Percentiles rank a stretch among this genome's conserved stretches.
Conservation (phyloP, 53 echinoderm and acorn worm genomes). For the Crossaster papposus region DNA sequence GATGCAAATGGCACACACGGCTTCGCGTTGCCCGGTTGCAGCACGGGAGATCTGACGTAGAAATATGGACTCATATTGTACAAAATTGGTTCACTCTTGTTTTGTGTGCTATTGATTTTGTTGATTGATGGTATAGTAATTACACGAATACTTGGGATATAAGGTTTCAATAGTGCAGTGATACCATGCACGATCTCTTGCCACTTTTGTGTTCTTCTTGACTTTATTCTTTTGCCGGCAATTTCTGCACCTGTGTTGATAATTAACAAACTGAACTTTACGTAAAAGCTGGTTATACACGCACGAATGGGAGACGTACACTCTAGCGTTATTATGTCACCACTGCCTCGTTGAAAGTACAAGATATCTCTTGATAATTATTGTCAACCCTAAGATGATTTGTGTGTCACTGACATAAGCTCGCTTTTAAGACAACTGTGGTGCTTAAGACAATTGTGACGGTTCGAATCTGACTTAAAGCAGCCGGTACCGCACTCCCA, state of each 20-base stretch:
- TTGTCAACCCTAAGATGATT: no score
- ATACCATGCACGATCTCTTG: no score
- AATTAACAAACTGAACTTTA: background rate
- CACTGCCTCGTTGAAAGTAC: background rate
- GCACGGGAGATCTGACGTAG: background rate
- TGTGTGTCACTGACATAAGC: no score
- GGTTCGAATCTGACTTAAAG: no score
- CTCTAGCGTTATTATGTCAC: background rate
- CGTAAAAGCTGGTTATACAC: background rate
- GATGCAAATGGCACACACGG: background rate
- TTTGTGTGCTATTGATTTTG: background rate
- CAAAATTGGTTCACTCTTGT: background rate
- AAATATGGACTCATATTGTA: background rate
- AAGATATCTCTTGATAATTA: background rate
- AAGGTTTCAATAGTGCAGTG: no score
- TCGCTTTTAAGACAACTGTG: no score
- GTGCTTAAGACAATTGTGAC: no score
- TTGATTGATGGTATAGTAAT: no score
- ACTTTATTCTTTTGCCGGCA: background rate
- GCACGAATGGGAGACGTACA: background rate
- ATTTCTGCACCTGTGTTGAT: background rate
- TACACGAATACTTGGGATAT: no score
- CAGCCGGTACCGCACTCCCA: no score
- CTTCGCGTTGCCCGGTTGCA: background rate
- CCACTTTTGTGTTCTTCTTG: background rate